Evolutionary conservation across 1,140 invertebrate species (phyloP).

Genomic region (Drosophila pruinosa): DNA sequence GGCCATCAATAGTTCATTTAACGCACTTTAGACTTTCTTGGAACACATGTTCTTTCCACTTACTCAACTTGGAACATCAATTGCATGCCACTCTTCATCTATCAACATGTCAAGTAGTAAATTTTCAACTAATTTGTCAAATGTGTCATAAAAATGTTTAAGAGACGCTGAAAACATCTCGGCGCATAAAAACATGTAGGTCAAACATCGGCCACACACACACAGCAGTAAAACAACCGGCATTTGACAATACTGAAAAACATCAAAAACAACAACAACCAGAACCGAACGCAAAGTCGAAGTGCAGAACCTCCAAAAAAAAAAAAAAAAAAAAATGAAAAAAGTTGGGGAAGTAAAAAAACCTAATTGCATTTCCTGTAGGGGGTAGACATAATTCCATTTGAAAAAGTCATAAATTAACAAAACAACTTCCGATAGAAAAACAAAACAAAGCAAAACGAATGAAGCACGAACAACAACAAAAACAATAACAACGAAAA

Average conservation of each 20-base stretch:
- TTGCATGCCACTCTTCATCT: constrained; percentile 23
- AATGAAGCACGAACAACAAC: constrained; percentile 46
- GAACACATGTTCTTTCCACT: constrained; percentile 14
- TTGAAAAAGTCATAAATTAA: constrained; percentile 55
- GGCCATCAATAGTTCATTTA: neutral
- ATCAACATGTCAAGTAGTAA: constrained; percentile 32
- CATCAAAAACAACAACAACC: neutral
- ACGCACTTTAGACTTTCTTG: too few species aligned
- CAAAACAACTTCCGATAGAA: constrained; percentile 54
- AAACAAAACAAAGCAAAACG: constrained; percentile 34
- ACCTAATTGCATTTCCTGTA: constrained; percentile 54
- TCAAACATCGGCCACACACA: constrained; percentile 35
- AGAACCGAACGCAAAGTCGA: neutral
- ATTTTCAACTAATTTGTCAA: constrained; percentile 52
- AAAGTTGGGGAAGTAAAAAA: neutral
- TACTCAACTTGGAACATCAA: constrained; percentile 1
- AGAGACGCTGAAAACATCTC: neutral
- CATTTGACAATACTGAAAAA: constrained; percentile 17
- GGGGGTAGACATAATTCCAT: constrained; percentile 44
- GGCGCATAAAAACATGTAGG: constrained; percentile 35
- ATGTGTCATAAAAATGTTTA: constrained; percentile 41
- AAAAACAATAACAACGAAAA: constrained; percentile 21
- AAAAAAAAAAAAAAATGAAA: constrained; percentile 18
- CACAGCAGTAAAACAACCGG: constrained; percentile 5
- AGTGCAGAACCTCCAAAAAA: constrained; percentile 35